Percentiles rank a stretch among this genome's conserved stretches.
These are phyloP conservation scores for Lontra canadensis DNA, from an alignment of 2,113 vertebrate species.

Conservation along the genomic window DNA sequence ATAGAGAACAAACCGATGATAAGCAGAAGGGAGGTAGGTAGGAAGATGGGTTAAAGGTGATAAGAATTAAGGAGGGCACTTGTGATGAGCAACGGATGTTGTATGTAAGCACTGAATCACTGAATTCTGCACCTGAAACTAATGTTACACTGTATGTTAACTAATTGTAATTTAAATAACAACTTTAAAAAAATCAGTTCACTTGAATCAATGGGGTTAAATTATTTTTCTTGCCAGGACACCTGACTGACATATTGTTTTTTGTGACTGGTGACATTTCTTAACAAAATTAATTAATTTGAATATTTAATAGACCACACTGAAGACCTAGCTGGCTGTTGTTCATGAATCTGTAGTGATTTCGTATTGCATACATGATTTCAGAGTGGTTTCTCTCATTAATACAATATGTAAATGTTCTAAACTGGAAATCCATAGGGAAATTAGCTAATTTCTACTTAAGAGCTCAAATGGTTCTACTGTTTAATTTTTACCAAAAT, in stretches of 20 bases:
- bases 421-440: background rate
- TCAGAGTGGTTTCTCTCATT: background rate
- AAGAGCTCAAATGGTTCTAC: background rate
- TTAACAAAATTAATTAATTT: constrained; percentile 2
- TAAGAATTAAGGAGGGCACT: background rate
- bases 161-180: background rate
- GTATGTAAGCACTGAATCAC: background rate
- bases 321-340: background rate
- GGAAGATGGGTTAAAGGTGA: background rate
- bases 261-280: background rate
- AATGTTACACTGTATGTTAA: background rate
- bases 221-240: background rate
- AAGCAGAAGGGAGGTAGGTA: background rate
- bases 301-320: background rate
- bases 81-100: background rate
- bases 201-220: background rate
- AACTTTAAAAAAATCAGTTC: background rate
- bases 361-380: background rate
- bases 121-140: background rate
- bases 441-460: background rate
- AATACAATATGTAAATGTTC: background rate
- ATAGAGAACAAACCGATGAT: background rate
- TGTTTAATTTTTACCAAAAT: background rate
- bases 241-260: background rate
- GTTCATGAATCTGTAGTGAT: background rate